Base-by-base conservation (phyloP, 1,140 invertebrate genomes). In the Conus ventricosus region DNA sequence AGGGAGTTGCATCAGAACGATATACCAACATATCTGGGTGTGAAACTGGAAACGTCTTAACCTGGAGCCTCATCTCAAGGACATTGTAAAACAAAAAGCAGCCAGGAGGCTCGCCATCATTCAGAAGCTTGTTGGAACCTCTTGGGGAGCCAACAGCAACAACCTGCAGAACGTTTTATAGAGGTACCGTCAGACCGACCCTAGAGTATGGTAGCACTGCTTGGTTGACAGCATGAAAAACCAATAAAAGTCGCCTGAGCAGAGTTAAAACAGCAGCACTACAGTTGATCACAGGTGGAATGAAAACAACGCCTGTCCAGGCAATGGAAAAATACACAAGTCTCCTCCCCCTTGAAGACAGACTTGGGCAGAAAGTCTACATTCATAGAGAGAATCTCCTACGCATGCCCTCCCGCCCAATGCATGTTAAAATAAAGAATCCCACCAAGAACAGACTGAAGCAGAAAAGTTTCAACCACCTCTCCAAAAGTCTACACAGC, bases 81-180 rank as follows among this genome's bases (percentile, higher is more conserved):
- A 39, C 39, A 39, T 39, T 39, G 39, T 39, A 39, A 39, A 39
- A 39, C 39, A 39, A 39, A 39, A 39, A 39, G 39, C 39, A 39
- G 39, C 39, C 39, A 39, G 39, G 39, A 39, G 39, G 39, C 0
- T 39, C 39, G 39, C 39, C 39, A 39, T 39, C 39, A 39, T 88
- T 54, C 84, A 84, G 78, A 88, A 88, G 60, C 60, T 88, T 0
- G 80, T 81, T 39, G 81, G 87, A 8, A 88, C 81, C n/a, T 39
- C 10, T 17, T 88, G 87, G 87, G 81, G 57, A 15, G 80, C 85
- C 54, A 83, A 88, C 25, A 57, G 27, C 67, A 88, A 84, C 13
- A 88, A 84, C 80, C 82, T 88, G 8, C 6, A 51, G 25, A 27
- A 75, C 63, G 55, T 88, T 11, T 88, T 84, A 57, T 63, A 54